These are phyloP conservation scores for Agrenia bidenticulata DNA, from an alignment of 2,888 invertebrate genomes.

Conservation along the genomic window DNA sequence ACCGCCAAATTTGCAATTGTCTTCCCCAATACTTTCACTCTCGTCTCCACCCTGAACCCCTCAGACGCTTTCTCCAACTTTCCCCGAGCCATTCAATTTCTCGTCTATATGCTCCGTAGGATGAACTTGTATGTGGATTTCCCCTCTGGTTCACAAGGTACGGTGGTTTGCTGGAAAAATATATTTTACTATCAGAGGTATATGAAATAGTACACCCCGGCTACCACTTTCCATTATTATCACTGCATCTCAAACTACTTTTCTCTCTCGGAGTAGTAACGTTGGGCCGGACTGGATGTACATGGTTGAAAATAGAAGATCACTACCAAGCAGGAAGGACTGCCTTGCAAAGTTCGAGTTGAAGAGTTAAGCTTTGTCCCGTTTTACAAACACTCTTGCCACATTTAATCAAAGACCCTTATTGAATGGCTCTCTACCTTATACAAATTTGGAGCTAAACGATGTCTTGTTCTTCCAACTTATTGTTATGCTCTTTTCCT, in stretches of 20 bases:
- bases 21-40: constrained; percentile 18
- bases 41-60: neutral
- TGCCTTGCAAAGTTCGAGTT: neutral
- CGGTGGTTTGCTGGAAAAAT: no score
- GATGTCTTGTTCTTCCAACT: neutral
- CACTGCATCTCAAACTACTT: constrained; percentile 12
- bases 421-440: constrained; percentile 11
- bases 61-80: neutral
- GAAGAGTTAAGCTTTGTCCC: constrained; percentile 13
- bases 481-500: neutral
- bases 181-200: no score
- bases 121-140: no score
- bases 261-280: neutral
- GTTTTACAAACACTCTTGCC: constrained; percentile 10
- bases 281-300: neutral
- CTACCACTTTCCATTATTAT: constrained; percentile 17
- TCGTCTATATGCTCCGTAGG: no score
- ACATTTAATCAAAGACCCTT: constrained; percentile 16
- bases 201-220: neutral
- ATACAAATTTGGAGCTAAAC: neutral
- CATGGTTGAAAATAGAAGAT: neutral
- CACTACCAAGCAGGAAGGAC: neutral
- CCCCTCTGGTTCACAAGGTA: no score
- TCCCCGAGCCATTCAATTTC: no score
- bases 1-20: constrained; percentile 36